Percentiles rank a stretch among this genome's conserved stretches.
These are phyloP conservation scores for Oegoconia quadripuncta DNA, from an alignment of 2,888 invertebrate genomes.

Conservation along the genomic window DNA sequence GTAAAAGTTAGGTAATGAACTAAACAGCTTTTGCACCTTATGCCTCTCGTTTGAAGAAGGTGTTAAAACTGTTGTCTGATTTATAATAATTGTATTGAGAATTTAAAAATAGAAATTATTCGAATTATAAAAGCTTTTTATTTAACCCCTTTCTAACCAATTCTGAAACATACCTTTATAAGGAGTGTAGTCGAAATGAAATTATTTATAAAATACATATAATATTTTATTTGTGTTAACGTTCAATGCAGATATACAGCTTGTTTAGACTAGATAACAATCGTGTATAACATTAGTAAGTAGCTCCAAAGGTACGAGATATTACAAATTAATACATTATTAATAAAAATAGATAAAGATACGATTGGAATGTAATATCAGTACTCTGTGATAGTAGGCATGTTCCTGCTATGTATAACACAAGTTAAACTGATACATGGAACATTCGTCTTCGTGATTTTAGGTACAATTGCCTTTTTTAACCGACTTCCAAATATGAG, in stretches of 20 bases:
- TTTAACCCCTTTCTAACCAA: conserved; percentile 19
- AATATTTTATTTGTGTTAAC: conserved; percentile 29
- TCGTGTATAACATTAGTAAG: conserved; percentile 20
- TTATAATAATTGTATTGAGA: conserved; percentile 69
- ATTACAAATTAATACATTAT: conserved; percentile 12
- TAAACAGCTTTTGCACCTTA: conserved; percentile 69
- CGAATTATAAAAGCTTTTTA: conserved; percentile 41
- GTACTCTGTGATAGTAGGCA: no score
- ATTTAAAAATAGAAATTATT: conserved; percentile 71
- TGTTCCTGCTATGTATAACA: no score
- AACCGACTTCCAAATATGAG: no score
- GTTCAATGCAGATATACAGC: conserved; percentile 12
- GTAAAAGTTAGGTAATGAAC: conserved; percentile 41
- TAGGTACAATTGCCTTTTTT: no score
- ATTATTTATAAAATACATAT: conserved; percentile 26
- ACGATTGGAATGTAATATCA: no score
- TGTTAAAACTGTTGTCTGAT: conserved; percentile 70
- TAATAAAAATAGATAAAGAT: conserved; percentile 8
- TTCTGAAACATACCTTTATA: conserved; percentile 14
- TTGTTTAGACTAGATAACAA: conserved; percentile 12
- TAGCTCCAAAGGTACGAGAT: conserved; percentile 23
- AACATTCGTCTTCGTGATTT: no score
- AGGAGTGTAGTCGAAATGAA: no score
- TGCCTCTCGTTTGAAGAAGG: conserved; percentile 56
- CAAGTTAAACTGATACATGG: no score